phyloP scores from a whole-genome alignment of 2,797 vertebrate genomes.

The Microtus californicus region DNA sequence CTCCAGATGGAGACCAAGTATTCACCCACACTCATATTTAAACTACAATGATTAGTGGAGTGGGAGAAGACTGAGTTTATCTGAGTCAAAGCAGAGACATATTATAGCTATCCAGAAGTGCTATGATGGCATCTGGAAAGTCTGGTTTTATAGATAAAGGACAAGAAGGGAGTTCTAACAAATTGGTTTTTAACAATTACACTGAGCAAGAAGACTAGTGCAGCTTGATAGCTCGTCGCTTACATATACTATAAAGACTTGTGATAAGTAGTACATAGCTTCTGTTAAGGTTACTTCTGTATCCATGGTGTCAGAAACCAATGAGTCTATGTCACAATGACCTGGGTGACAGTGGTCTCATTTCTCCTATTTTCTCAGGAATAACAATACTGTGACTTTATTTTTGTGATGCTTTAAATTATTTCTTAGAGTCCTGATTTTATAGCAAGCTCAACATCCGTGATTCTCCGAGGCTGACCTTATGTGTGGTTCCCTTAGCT shows the following conservation, averaged over 20 bases:
- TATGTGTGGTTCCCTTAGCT: neutral
- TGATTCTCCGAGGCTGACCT: no score
- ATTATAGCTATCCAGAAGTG: neutral
- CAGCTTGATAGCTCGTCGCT: neutral
- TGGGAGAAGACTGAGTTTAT: neutral
- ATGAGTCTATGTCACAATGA: neutral
- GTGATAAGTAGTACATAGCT: neutral
- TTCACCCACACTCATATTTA: neutral
- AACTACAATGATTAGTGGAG: neutral
- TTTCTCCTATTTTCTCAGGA: neutral
- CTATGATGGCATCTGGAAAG: neutral
- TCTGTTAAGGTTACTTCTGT: neutral
- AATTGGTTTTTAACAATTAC: neutral
- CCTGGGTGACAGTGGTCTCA: neutral
- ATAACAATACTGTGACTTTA: neutral
- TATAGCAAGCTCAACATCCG: neutral
- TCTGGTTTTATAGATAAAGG: neutral
- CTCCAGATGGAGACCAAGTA: neutral
- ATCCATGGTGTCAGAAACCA: neutral
- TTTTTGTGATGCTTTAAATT: neutral
- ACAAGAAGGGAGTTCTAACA: no score
- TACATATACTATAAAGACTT: neutral
- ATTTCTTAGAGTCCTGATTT: neutral
- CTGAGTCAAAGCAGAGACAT: neutral
- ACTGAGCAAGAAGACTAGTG: neutral